A percentile compares a stretch with the other conserved stretches of the same genome.
These are phyloP conservation scores for Patella vulgata DNA, from an alignment of 1,140 invertebrate species.

Conservation along the genomic window DNA sequence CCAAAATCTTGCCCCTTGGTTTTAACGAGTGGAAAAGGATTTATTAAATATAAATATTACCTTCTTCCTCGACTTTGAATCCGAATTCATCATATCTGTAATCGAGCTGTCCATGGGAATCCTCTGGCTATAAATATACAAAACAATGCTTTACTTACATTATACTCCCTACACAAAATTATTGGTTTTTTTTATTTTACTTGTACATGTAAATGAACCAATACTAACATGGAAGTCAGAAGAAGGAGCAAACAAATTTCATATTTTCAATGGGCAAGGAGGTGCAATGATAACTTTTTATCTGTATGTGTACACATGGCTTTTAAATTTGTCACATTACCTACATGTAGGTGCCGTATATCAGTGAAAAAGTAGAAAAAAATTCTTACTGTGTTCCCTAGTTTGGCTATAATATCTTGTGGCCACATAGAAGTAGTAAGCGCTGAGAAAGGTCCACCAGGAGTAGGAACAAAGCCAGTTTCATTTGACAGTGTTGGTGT, in stretches of 20 bases:
- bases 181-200: background rate
- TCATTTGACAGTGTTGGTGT: slow-evolving; percentile 33
- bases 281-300: no score
- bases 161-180: no score
- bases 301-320: background rate
- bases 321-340: background rate
- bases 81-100: slow-evolving; percentile 97
- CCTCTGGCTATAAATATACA: slow-evolving; percentile 59
- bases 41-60: no score
- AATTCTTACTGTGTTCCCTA: slow-evolving; percentile 65
- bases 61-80: slow-evolving; percentile 94
- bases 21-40: no score
- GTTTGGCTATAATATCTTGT: slow-evolving; percentile 87
- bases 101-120: slow-evolving; percentile 67
- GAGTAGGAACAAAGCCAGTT: slow-evolving; percentile 61
- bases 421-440: slow-evolving; percentile 97
- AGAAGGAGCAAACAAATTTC: no score
- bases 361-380: no score
- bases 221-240: background rate
- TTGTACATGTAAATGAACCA: background rate
- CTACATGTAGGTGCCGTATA: no score
- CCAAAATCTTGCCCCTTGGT: no score
- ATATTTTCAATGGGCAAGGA: no score
- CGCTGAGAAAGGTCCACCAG: slow-evolving; percentile 78
- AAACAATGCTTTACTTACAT: no score